Base-by-base conservation (phyloP, 92 coral and sea anemone genomes). In the Epizoanthus fatuus region DNA sequence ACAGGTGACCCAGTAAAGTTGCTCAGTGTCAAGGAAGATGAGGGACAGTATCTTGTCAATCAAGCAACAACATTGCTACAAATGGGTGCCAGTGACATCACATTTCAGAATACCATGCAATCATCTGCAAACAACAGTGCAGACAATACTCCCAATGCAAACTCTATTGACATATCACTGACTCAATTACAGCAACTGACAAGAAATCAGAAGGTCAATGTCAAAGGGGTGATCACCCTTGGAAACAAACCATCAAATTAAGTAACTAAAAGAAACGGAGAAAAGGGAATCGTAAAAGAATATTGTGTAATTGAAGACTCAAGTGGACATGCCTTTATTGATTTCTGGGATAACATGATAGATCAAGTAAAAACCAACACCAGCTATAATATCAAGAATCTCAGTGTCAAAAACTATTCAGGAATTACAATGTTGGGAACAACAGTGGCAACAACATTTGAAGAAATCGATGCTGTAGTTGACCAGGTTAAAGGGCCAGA, bases 31-130 rank as follows among this genome's bases (percentile, higher is more conserved):
- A 85, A 15, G 77, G 83, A 85, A 55, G 76, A 85, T 13, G 63
- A 75, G 73, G 89, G 59, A n/a, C 89, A 85, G 60, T 63, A 10
- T 74, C 76, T 85, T 0, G 62, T 85, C 22, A 85, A 85, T 40
- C 75, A 63, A 74, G 62, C 75, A 6, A 72, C 88, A 60, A 64
- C 88, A 7, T 74, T 74, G 32, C 83, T 4, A 39, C 83, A 85
- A 64, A 75, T 85, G 83, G 11, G 65, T 16, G 63, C 60, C 20
- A 75, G 76, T 4, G 69, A 75, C 62, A 82, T 85, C 3, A 75
- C 76, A 7, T 85, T 85, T 54, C 16, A 45, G 45, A 63, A 65
- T 64, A 75, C 45, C 39, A 53, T 53, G 38, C 74, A 73, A 79
- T 19, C 81, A 32, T 54, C 71, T 64, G 72, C 79, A 79, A 52